phyloP scores from a whole-genome alignment of 2,888 invertebrate species.

The Drosophila mulleri region DNA sequence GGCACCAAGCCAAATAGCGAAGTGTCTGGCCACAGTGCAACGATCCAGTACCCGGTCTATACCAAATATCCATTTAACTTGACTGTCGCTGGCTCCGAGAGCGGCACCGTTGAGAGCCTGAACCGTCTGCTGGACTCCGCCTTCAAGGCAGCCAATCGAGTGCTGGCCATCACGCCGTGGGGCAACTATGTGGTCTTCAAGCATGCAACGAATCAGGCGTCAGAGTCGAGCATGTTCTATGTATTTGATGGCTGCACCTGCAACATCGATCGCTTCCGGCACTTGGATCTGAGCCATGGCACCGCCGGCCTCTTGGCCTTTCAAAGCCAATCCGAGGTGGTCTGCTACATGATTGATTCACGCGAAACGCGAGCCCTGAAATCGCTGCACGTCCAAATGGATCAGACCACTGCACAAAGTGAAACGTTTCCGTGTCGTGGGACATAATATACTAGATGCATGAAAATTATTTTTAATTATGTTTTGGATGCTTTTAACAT shows the following conservation, averaged over 20 bases:
- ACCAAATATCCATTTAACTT: slow-evolving; percentile 65
- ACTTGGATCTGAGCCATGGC: slow-evolving; percentile 82
- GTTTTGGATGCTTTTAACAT: slow-evolving; percentile 1
- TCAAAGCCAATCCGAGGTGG: slow-evolving; percentile 61
- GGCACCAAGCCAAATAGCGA: background rate
- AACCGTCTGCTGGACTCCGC: slow-evolving; percentile 73
- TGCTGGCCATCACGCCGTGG: slow-evolving; percentile 83
- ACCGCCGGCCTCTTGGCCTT: slow-evolving; percentile 82
- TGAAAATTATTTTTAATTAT: background rate
- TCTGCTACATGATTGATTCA: slow-evolving; percentile 77
- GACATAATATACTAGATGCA: slow-evolving; percentile 17
- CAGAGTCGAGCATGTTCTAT: slow-evolving; percentile 53
- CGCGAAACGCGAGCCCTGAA: slow-evolving; percentile 50
- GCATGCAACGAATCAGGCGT: background rate
- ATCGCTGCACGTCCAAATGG: slow-evolving; percentile 8
- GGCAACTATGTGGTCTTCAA: slow-evolving; percentile 83
- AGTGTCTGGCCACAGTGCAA: background rate
- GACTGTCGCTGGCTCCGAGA: slow-evolving; percentile 83
- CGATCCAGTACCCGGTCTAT: slow-evolving; percentile 76
- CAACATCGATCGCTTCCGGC: slow-evolving; percentile 82
- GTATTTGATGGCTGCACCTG: slow-evolving; percentile 84
- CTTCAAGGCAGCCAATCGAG: slow-evolving; percentile 81
- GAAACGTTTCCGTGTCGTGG: slow-evolving; percentile 11
- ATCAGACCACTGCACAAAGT: slow-evolving; percentile 5
- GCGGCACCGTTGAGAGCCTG: slow-evolving; percentile 81